phyloP scores from a whole-genome alignment of 2,888 invertebrate species.

The Embidobia sp. region DNA sequence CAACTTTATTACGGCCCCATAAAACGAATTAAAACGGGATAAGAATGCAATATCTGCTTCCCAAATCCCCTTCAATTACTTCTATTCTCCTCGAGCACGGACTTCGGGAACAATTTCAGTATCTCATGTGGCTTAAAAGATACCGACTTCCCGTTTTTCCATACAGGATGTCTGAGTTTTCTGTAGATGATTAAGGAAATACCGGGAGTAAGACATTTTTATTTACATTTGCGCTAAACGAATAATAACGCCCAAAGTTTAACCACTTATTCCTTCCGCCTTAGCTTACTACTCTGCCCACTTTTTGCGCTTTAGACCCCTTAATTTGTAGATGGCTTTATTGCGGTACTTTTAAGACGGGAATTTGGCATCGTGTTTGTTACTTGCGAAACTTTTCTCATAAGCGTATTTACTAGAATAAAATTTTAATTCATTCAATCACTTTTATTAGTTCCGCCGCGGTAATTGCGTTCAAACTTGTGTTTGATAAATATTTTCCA shows the following conservation, averaged over 20 bases:
- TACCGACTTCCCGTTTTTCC: constrained; percentile 12
- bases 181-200: constrained; percentile 28
- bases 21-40: constrained; percentile 38
- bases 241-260: constrained; percentile 54
- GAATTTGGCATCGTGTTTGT: constrained; percentile 55
- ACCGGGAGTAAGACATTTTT: constrained; percentile 39
- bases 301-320: constrained; percentile 52
- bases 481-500: too few relatives aligned
- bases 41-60: constrained; percentile 34
- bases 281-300: constrained; percentile 43
- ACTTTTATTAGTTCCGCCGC: constrained; percentile 21
- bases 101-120: constrained; percentile 30
- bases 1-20: constrained; percentile 4
- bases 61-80: constrained; percentile 33
- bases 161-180: constrained; percentile 12
- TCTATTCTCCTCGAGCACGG: background rate
- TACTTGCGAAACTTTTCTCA: constrained; percentile 50
- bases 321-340: constrained; percentile 60
- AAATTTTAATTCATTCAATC: constrained; percentile 45
- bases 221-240: constrained; percentile 54
- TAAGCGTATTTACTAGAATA: constrained; percentile 54
- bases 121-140: constrained; percentile 28
- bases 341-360: constrained; percentile 55
- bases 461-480: constrained; percentile 14
- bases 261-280: constrained; percentile 39